A percentile compares a stretch with the other conserved stretches of the same genome.
Evolutionary conservation across 2,888 invertebrate species (phyloP).

Genomic region (Zygothrica quintamaculata): DNA sequence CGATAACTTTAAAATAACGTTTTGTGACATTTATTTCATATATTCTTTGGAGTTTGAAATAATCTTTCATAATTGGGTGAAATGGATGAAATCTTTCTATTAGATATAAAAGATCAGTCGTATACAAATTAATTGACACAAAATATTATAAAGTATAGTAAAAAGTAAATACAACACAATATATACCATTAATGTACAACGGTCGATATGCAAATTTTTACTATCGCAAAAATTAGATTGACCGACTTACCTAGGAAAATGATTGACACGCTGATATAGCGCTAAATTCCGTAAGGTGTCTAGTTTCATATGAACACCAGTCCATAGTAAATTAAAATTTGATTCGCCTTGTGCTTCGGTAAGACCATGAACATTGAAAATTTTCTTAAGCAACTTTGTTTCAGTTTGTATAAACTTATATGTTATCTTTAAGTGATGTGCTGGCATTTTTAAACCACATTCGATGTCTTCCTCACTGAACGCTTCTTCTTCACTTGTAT

Average conservation of each 20-base stretch:
- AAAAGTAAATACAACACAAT: no score
- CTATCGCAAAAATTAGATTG: background rate
- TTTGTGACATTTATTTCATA: no score
- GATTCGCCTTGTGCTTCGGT: constrained; percentile 89
- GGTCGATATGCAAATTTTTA: no score
- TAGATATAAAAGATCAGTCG: no score
- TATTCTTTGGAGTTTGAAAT: no score
- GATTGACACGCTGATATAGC: constrained; percentile 97
- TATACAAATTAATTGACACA: no score
- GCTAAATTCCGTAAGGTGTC: constrained; percentile 92
- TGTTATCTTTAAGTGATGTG: constrained; percentile 89
- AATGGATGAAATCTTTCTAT: no score
- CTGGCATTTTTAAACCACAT: constrained; percentile 86
- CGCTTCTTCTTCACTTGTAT: constrained; percentile 59
- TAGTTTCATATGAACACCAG: constrained; percentile 96
- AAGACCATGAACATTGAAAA: constrained; percentile 91
- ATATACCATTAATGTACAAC: no score
- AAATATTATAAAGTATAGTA: no score
- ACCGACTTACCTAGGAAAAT: constrained; percentile 91
- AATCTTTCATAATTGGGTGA: no score
- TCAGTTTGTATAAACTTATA: constrained; percentile 93
- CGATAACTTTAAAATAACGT: no score
- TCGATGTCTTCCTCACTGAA: constrained; percentile 71
- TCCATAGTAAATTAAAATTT: constrained; percentile 95
- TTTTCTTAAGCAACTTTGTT: constrained; percentile 90